Conservation (phyloP, 2,888 invertebrate species). For the Callyntrura sp. region DNA sequence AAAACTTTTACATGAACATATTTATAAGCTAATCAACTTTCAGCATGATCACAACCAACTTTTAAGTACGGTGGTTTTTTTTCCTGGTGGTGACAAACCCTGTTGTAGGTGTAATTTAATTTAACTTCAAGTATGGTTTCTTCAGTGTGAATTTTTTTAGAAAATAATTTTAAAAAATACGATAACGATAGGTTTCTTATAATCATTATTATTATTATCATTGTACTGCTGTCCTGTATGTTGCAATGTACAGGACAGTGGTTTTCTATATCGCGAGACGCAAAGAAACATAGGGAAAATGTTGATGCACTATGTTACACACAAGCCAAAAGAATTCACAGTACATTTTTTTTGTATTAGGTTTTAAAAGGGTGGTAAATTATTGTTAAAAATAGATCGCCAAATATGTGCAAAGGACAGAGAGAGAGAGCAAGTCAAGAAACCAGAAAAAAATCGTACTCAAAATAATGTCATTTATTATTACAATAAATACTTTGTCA, state of each 20-base stretch:
- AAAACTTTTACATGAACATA: too few species aligned
- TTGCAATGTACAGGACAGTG: not conserved
- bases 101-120: not conserved
- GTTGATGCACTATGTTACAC: not conserved
- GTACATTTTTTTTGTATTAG: constrained; percentile 55
- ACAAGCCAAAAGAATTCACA: constrained; percentile 26
- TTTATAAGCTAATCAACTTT: not conserved
- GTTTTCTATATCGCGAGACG: not conserved
- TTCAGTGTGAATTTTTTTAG: too few species aligned
- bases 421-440: not conserved
- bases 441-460: not conserved
- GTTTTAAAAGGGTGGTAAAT: constrained; percentile 19
- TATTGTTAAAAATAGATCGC: not conserved
- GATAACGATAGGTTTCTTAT: too few species aligned
- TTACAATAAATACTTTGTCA: not conserved
- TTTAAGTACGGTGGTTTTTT: not conserved
- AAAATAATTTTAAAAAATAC: not conserved
- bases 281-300: not conserved
- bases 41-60: too few species aligned
- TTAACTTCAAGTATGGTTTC: not conserved
- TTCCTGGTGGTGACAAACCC: not conserved
- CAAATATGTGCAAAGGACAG: constrained; percentile 23
- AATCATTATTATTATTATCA: not conserved
- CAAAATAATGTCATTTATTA: constrained; percentile 10
- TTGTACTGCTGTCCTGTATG: not conserved